phyloP scores from a whole-genome alignment of 2,797 vertebrate species.

The Petrocephalus sullivani region DNA sequence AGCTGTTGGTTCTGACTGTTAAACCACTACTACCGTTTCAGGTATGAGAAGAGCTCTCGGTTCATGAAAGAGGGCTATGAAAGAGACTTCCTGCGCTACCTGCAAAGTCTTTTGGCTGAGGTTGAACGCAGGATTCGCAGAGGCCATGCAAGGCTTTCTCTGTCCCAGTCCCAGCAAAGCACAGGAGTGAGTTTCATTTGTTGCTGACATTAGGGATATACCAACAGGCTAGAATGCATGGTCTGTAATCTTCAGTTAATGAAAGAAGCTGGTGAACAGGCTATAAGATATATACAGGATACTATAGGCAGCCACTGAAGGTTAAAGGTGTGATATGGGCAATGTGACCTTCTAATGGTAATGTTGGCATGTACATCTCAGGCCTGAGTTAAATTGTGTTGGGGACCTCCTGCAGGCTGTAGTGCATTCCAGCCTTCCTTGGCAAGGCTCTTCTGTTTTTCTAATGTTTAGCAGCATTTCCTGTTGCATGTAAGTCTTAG shows the following conservation, averaged over 20 bases:
- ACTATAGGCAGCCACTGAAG: neutral
- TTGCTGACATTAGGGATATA: neutral
- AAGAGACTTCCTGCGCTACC: slow-evolving; percentile 89
- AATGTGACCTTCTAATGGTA: neutral
- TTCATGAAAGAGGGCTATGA: slow-evolving; percentile 98
- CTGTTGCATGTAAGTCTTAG: neutral
- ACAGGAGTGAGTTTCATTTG: slow-evolving; percentile 73
- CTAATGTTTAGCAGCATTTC: neutral
- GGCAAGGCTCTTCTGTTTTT: neutral
- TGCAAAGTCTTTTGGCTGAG: slow-evolving; percentile 91
- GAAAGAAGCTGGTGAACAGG: neutral
- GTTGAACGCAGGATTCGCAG: slow-evolving; percentile 92
- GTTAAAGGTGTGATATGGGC: neutral
- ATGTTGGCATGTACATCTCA: neutral
- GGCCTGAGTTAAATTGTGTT: neutral
- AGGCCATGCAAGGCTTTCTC: slow-evolving; percentile 88
- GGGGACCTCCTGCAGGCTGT: neutral
- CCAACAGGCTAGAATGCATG: neutral
- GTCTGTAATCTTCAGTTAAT: neutral
- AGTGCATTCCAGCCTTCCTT: neutral
- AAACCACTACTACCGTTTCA: slow-evolving; percentile 38
- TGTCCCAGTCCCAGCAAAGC: slow-evolving; percentile 91
- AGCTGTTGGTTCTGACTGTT: neutral
- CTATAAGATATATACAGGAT: neutral
- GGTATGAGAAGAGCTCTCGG: slow-evolving; percentile 96